A percentile compares a stretch with the other conserved stretches of the same genome.
phyloP scores from a whole-genome alignment of 2,797 vertebrate genomes.

The Oreortyx pictus region DNA sequence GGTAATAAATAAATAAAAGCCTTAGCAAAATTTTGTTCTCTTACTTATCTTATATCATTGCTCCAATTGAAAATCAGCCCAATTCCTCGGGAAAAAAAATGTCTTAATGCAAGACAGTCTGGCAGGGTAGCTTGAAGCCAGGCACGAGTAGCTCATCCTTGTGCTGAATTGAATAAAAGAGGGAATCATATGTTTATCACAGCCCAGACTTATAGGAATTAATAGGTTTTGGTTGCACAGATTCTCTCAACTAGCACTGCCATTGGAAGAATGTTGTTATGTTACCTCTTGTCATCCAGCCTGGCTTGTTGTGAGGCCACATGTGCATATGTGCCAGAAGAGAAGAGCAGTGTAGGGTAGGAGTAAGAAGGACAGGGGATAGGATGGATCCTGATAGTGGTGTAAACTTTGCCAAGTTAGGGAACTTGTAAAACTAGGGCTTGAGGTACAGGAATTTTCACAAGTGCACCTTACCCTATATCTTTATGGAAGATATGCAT shows the following conservation, averaged over 20 bases:
- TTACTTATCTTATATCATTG: background rate
- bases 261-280: background rate
- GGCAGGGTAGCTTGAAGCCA: background rate
- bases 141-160: background rate
- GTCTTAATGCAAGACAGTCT: background rate
- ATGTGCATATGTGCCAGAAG: background rate
- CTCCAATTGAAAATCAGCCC: background rate
- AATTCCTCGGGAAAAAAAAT: background rate
- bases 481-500: background rate
- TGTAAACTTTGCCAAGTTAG: background rate
- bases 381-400: background rate
- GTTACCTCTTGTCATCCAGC: background rate
- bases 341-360: background rate
- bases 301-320: background rate
- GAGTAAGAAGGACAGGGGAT: background rate
- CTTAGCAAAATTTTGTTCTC: background rate
- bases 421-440: background rate
- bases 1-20: background rate
- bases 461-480: background rate
- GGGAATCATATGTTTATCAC: background rate
- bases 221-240: conserved; percentile 21
- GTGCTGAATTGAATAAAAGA: background rate
- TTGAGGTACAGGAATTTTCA: background rate
- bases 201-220: no score
- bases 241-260: background rate